Evolutionary conservation across 1,140 invertebrate genomes (phyloP).

Genomic region (Drosophila lini): DNA sequence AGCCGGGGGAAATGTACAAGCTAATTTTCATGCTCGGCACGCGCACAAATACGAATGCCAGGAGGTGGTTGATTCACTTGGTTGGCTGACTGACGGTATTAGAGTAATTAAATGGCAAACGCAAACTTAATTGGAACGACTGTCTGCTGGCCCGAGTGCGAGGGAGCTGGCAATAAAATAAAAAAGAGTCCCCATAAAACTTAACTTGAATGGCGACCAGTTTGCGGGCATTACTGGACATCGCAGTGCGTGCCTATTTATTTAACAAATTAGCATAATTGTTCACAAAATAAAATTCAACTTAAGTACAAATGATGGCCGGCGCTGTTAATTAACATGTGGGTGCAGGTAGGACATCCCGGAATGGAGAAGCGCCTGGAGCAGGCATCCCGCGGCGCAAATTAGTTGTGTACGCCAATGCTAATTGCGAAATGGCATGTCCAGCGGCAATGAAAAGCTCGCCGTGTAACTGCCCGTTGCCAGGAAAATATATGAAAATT

Average conservation of each 20-base stretch:
- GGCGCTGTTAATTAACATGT: slow-evolving; percentile 79
- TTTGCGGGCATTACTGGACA: slow-evolving; percentile 49
- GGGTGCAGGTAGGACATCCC: slow-evolving; percentile 53
- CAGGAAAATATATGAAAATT: slow-evolving; percentile 80
- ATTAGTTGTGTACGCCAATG: slow-evolving; percentile 83
- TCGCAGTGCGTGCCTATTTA: slow-evolving; percentile 72
- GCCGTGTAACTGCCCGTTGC: slow-evolving; percentile 32
- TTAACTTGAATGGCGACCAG: slow-evolving; percentile 77
- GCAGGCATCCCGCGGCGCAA: slow-evolving; percentile 74
- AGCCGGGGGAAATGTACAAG: slow-evolving; percentile 54
- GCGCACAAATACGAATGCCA: slow-evolving; percentile 72
- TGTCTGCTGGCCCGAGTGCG: slow-evolving; percentile 25
- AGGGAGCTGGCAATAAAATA: slow-evolving; percentile 71
- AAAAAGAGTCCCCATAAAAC: slow-evolving; percentile 76
- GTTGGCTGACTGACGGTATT: slow-evolving; percentile 53
- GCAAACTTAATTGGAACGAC: slow-evolving; percentile 74
- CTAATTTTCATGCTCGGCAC: slow-evolving; percentile 80
- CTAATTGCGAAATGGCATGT: slow-evolving; percentile 81
- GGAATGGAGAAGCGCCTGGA: slow-evolving; percentile 7
- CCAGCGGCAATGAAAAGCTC: slow-evolving; percentile 69
- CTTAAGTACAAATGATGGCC: slow-evolving; percentile 82
- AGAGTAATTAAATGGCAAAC: slow-evolving; percentile 82
- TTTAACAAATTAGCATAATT: slow-evolving; percentile 84
- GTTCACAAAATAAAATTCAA: slow-evolving; percentile 84
- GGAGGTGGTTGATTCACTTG: slow-evolving; percentile 57